These are phyloP conservation scores for Planiliza haematocheilus DNA, from an alignment of 2,113 vertebrate species.

Conservation along the genomic window DNA sequence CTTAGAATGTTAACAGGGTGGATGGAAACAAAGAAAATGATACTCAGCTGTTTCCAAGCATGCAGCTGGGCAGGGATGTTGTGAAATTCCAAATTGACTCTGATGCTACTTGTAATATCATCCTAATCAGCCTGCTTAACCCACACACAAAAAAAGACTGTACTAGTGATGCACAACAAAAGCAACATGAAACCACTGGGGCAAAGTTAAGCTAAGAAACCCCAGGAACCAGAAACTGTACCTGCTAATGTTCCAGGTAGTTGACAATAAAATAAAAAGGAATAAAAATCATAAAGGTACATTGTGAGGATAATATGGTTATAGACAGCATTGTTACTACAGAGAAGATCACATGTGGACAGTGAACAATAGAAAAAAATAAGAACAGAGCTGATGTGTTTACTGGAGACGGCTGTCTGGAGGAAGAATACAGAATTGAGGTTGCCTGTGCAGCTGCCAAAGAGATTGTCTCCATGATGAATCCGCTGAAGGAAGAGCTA, in stretches of 20 bases:
- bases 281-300: background rate
- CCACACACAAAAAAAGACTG: background rate
- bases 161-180: background rate
- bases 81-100: background rate
- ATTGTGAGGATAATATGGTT: background rate
- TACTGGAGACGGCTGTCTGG: background rate
- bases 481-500: background rate
- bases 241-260: background rate
- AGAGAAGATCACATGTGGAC: background rate
- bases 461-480: background rate
- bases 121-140: background rate
- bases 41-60: constrained; percentile 11
- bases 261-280: background rate
- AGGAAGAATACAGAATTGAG: background rate
- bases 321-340: background rate
- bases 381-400: background rate
- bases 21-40: background rate
- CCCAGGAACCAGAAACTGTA: background rate
- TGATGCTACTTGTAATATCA: constrained; percentile 2
- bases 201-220: background rate
- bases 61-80: accelerated
- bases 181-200: background rate
- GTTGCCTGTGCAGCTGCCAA: background rate
- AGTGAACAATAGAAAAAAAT: constrained; percentile 1
- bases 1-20: background rate